phyloP scores from a whole-genome alignment of 1,140 invertebrate species.

The Neodiprion virginianus region DNA sequence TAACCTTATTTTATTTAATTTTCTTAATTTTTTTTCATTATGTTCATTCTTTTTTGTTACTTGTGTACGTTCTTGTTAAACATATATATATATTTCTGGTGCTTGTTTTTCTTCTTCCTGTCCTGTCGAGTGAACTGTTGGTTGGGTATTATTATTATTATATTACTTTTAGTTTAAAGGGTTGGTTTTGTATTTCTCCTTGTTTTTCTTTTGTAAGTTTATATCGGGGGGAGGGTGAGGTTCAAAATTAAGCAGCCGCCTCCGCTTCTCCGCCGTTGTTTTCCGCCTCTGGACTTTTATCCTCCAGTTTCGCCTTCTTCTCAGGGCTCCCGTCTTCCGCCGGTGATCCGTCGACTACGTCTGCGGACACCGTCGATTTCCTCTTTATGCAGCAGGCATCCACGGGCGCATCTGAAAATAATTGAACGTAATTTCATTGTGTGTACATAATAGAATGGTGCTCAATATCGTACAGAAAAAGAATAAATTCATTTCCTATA shows the following conservation, averaged over 20 bases:
- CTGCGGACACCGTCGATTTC: conserved; percentile 67
- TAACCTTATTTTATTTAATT: too few relatives aligned
- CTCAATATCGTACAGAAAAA: neutral
- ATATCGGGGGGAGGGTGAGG: conserved; percentile 39
- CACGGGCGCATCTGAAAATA: conserved; percentile 42
- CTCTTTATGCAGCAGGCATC: conserved; percentile 69
- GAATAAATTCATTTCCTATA: neutral
- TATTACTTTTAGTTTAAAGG: too few relatives aligned
- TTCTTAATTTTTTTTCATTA: too few relatives aligned
- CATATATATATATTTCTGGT: too few relatives aligned
- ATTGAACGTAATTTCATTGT: conserved; percentile 29
- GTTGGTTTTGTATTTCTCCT: neutral
- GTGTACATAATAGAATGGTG: neutral
- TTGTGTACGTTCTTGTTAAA: too few relatives aligned
- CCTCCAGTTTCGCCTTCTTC: conserved; percentile 76
- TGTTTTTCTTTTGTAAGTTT: conserved; percentile 15
- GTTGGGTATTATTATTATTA: too few relatives aligned
- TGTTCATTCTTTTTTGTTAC: too few relatives aligned
- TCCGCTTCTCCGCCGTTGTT: conserved; percentile 67
- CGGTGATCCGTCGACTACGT: conserved; percentile 60
- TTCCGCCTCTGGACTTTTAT: conserved; percentile 65
- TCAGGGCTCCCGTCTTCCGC: conserved; percentile 70
- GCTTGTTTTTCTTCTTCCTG: neutral
- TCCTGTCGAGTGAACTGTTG: neutral
- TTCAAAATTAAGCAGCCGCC: conserved; percentile 68